Evolutionary conservation across 2,797 vertebrate genomes (phyloP), one percentile per base, ranked within the genome.

Genomic region (Danio kyathit): DNA sequence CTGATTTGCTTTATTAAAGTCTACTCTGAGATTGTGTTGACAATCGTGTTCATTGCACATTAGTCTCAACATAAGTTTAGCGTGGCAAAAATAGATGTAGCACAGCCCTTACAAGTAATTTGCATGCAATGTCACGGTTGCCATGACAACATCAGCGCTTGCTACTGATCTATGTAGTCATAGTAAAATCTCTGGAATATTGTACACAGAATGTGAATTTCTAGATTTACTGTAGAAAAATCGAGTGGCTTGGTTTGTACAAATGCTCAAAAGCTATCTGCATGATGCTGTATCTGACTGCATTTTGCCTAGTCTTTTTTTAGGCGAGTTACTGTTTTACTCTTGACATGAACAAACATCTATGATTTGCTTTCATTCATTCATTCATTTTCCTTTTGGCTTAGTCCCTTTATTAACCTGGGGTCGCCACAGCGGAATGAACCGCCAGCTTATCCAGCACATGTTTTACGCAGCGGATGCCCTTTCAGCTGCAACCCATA

Each of bases 351-450:
- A 73, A 73, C 17, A 44, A 57, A 73, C 41, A 46, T 11, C 54
- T 59, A 17, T 2, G 17, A 73, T 73, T 59, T 59, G 70, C 10
- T 59, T 84, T 85, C 83, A 65, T 80, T 89, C 29, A 29, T 29
- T 29, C 29, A 29, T 29, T 29, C 29, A 29, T 29, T 29, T 29
- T 29, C 29, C n/a, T 29, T 29, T 29, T 29, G 3, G 29, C 29
- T 3, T 29, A 29, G 29, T 1, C 29, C 29, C 29, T 29, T 29
- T 29, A 3, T 29, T 29, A 29, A 29, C 29, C 29, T 29, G 1
- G 29, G 29, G 29, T 29, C 29, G 29, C 29, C 29, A 29, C 29
- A 29, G 29, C 29, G 29, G 29, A 29, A 29, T 29, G 29, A 29
- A 29, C 29, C 29, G 29, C 29, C 29, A 29, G 29, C 29, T 29